Base-by-base conservation (phyloP, 2,888 invertebrate genomes). In the Gibbula magus region DNA sequence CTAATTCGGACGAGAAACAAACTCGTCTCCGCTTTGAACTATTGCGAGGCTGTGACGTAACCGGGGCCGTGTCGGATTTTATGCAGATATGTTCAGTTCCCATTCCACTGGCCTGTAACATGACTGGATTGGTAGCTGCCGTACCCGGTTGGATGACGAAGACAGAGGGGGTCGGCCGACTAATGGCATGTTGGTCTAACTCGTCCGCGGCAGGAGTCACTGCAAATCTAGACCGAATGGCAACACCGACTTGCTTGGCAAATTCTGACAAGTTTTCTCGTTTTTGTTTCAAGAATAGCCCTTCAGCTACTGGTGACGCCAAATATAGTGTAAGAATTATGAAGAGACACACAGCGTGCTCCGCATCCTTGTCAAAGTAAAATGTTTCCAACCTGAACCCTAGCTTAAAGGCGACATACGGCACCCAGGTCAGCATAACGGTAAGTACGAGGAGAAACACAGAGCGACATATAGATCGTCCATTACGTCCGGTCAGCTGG, bases 271-370 rank as follows among this genome's bases (percentile, higher is more conserved):
- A 20, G 39, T 70, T 70, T 20, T 70, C 70, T 3, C 70, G 70
- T 39, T 70, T 70, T 35, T 70, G 70, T 35, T 20, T 70, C 18
- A 70, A n/a, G 35, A 70, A n/a, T n/a, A 70, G 20, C 39, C 70
- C 70, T 70, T 70, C 70, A 18, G 35, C 35, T 2, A 70, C n/a
- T 8, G 70, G 70, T 35, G 70, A 70, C 16, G 35, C 20, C 70
- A 70, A 20, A 32, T 35, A 70, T 39, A 70, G 70, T 18, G n/a
- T 20, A 5, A 70, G 39, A n/a, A 70, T 70, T 16, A 32, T 35
- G 70, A 35, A 70, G 13, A 70, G 70, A 35, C 32, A 35, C 22
- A 70, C n/a, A 2, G 39, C 70, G 13, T 70, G 70, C 8, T 70
- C 32, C 0, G n/a, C n/a, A n/a, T 35, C 20, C 25, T 20, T 25